Conservation (phyloP, 2,797 vertebrate genomes). For the Gallirallus australis region DNA sequence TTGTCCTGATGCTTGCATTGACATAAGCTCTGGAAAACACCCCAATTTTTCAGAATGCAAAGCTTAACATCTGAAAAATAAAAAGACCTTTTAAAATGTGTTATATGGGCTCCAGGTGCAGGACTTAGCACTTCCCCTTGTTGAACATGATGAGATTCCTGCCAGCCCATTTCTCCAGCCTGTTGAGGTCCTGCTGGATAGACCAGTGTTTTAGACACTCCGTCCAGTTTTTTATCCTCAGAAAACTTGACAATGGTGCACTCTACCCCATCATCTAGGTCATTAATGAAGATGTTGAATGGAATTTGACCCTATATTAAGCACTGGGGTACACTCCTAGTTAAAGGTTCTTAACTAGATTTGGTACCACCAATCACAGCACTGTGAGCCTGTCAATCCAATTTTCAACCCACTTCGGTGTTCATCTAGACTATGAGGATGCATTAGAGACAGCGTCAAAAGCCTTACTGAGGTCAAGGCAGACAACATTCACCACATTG, state of each 20-base stretch:
- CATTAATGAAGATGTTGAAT: background rate
- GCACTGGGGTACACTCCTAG: background rate
- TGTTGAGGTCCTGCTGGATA: background rate
- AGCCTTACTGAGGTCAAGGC: background rate
- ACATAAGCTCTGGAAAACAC: background rate
- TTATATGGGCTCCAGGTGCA: background rate
- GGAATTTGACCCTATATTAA: background rate
- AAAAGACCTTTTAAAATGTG: background rate
- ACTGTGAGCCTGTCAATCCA: background rate
- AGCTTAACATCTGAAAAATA: background rate
- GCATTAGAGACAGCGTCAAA: background rate
- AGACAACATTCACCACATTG: background rate
- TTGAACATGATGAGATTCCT: background rate
- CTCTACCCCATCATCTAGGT: background rate
- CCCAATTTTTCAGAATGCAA: background rate
- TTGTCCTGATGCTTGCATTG: background rate
- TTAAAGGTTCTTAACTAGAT: background rate
- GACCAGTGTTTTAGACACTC: background rate
- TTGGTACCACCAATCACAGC: background rate
- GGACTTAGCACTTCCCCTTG: background rate
- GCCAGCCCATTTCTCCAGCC: background rate
- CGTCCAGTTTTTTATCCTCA: background rate
- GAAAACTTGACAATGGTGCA: background rate
- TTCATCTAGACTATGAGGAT: background rate
- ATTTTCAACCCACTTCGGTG: background rate